phyloP scores from a whole-genome alignment of 2,797 vertebrate genomes.

The Leptatherina wallacei region DNA sequence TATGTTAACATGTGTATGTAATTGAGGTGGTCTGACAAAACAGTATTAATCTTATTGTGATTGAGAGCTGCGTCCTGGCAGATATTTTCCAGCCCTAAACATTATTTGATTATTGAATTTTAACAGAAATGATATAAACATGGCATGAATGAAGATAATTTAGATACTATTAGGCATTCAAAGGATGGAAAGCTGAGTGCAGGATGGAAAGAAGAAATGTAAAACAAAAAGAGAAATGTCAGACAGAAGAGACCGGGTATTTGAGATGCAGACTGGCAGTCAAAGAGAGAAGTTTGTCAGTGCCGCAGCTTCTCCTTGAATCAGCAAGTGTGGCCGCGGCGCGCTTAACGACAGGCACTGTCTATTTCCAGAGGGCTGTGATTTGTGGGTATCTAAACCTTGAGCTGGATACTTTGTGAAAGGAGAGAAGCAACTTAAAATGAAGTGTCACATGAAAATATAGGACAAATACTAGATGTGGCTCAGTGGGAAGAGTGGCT shows the following conservation, averaged over 20 bases:
- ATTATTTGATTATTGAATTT: conserved; percentile 31
- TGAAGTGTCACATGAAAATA: conserved; percentile 46
- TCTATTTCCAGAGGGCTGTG: conserved; percentile 82
- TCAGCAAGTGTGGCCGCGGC: conserved; percentile 75
- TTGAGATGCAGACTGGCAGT: conserved; percentile 34
- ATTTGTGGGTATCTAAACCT: conserved; percentile 78
- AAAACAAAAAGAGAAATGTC: conserved; percentile 15
- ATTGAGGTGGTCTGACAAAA: conserved; percentile 57
- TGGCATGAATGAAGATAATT: conserved; percentile 24
- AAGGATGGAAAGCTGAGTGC: conserved; percentile 13
- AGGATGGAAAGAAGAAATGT: conserved; percentile 32
- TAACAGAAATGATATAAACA: conserved; percentile 7
- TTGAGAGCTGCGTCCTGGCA: conserved; percentile 33
- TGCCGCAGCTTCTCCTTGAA: conserved; percentile 75
- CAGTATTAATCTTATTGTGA: conserved; percentile 50
- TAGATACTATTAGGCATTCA: conserved; percentile 16
- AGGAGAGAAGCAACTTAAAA: conserved; percentile 57
- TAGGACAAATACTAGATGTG: conserved; percentile 16
- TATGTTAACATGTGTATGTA: conserved; percentile 47
- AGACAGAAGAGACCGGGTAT: conserved; percentile 19
- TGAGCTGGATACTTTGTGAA: conserved; percentile 57
- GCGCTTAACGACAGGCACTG: conserved; percentile 74
- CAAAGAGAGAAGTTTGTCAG: conserved; percentile 55
- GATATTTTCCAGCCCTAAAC: conserved; percentile 34
- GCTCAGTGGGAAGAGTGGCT: neutral